phyloP scores from a whole-genome alignment of 2,797 vertebrate genomes.

The Menidia menidia region DNA sequence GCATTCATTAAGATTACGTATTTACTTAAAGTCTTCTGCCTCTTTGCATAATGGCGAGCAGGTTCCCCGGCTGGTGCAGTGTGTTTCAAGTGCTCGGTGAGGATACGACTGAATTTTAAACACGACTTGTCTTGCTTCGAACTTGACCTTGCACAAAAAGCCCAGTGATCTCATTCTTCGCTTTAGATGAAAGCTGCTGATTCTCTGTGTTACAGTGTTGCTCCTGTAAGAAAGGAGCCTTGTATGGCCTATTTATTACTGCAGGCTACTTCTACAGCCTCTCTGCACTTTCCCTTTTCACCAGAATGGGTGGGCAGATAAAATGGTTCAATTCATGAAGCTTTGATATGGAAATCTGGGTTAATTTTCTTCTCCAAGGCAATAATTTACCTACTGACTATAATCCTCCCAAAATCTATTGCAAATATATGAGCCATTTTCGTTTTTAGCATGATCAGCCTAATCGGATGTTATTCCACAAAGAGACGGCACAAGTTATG shows the following conservation, averaged over 20 bases:
- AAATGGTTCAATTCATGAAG: conserved; percentile 87
- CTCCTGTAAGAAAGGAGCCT: conserved; percentile 78
- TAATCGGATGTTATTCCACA: conserved; percentile 43
- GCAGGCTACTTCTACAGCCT: conserved; percentile 77
- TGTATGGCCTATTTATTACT: conserved; percentile 79
- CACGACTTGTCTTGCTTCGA: conserved; percentile 70
- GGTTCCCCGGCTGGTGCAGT: conserved; percentile 73
- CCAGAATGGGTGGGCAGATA: conserved; percentile 71
- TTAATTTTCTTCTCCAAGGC: conserved; percentile 90
- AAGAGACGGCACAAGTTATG: conserved; percentile 43
- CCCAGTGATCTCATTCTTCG: conserved; percentile 84
- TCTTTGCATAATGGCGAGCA: conserved; percentile 81
- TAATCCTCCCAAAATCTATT: conserved; percentile 78
- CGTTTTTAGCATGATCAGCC: conserved; percentile 24
- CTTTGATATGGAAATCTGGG: conserved; percentile 91
- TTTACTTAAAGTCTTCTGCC: conserved; percentile 78
- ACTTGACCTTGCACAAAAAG: conserved; percentile 84
- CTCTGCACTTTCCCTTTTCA: conserved; percentile 74
- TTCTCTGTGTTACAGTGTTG: conserved; percentile 78
- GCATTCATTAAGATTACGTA: conserved; percentile 84
- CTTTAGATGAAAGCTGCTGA: conserved; percentile 83
- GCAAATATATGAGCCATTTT: conserved; percentile 46
- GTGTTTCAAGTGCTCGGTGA: conserved; percentile 72
- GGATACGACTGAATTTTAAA: conserved; percentile 83
- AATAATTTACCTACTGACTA: conserved; percentile 87